A percentile compares a stretch with the other conserved stretches of the same genome.
Conservation (phyloP, 2,113 vertebrate genomes). For the Entomyzon cyanotis region DNA sequence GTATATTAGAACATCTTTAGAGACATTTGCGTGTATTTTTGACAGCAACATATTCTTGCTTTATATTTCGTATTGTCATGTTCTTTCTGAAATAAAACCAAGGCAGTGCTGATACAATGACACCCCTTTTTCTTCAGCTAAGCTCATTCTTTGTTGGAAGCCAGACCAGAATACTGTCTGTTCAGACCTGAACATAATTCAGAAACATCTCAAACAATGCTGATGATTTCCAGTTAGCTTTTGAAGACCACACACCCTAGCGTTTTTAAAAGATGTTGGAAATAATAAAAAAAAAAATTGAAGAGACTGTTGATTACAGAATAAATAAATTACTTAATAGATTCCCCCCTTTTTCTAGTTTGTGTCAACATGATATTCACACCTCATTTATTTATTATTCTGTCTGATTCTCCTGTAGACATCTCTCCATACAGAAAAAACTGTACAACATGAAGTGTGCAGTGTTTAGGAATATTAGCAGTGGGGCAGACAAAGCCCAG, state of each 20-base stretch:
- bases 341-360: neutral
- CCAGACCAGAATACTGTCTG: neutral
- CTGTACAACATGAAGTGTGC: neutral
- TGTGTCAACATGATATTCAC: rapidly evolving
- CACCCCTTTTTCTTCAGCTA: neutral
- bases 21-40: neutral
- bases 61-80: neutral
- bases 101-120: neutral
- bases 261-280: neutral
- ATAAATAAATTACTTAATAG: neutral
- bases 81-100: neutral
- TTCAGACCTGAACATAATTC: neutral
- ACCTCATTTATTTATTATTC: neutral
- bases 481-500: neutral
- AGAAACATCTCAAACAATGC: neutral
- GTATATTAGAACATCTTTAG: neutral
- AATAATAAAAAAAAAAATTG: neutral
- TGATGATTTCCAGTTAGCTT: neutral
- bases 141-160: neutral
- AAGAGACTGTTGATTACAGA: neutral
- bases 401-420: neutral
- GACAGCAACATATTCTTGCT: neutral
- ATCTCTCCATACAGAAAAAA: neutral
- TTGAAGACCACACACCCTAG: neutral
- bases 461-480: neutral